Evolutionary conservation across 2,113 vertebrate species (phyloP), one percentile per base, ranked within the genome.

Genomic region (Perognathus longimembris): DNA sequence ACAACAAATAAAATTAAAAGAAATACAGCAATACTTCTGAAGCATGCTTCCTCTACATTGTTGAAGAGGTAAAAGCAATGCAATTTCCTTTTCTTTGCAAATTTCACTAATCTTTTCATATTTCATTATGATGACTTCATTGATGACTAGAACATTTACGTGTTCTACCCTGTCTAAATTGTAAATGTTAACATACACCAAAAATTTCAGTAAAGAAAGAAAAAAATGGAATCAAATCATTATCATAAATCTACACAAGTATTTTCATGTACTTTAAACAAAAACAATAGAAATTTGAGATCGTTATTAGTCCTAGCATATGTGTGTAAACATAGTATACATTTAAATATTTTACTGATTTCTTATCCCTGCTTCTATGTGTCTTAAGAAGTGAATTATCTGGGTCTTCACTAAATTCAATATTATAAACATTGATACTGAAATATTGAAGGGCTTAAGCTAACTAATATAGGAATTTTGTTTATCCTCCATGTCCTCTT

Each of bases 361-460:
- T 69, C 1, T 8, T 30, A 38, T 40, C 64, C 45, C 3, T 73
- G 17, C 11, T 4, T 61, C 17, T 12, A 42, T 54, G 0, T 75
- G 63, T 88, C 11, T 42, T 86, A 4, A 83, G 12, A 82, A 85
- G 11, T 85, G 24, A 36, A 30, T 57, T 17, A 32, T 57, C 28
- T 40, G 95, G 93, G 87, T 89, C 61, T 89, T 5, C 77, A 15
- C 76, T 88, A 80, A 22, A 2, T 26, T 59, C 89, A 83, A 57
- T 61, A 12, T 80, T 85, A 1, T 85, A 78, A 74, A 88, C 85
- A 91, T 91, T 28, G 80, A 54, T 36, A 74, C 57, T 89, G 40
- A 20, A 6, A 89, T 63, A 93, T 6, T 4, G 50, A 54, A 54
- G 50, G 50, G 15, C 50, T 54, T 54, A 54, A 54, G 50, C 11